Evolutionary conservation across 2,113 vertebrate species (phyloP), one percentile per base, ranked within the genome.

Genomic region (Erythrocercus mccallii): DNA sequence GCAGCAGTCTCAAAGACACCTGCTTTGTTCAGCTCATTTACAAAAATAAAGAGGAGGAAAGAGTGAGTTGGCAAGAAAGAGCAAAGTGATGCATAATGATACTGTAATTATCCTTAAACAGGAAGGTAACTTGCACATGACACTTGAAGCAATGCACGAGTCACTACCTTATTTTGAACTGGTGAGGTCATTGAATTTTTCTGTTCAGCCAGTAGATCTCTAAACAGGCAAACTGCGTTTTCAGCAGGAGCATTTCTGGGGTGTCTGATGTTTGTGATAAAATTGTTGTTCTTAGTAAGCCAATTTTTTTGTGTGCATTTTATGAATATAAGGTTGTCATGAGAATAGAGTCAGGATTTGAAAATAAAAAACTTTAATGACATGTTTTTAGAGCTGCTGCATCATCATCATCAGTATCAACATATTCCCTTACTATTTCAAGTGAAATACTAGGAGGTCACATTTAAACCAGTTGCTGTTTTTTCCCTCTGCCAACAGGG

Each of bases 361-460:
- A 71, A 94, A 78, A 71, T 5, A 45, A 40, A 25, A 20, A 65
- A 42, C 51, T 74, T 25, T 35, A 70, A 51, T 12, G 24, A 45
- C 53, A 3, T 31, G 44, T 44, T 96, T 95, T 68, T 72, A 72
- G 72, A 81, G 65, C 64, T 88, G 68, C 71, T 79, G 80, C 42
- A 40, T 27, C 16, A 28, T 51, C 31, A 42, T 25, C 40, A 73
- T 38, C 48, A 77, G 27, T n/a, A 61, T 31, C 70, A 72, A 37
- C 14, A 6, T 38, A 81, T 60, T 86, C 23, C 42, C 85, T 92
- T 95, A 76, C 65, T 91, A 93, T 78, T 90, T 84, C 90, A 95
- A 54, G n/a, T 65, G 56, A 96, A 97, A 81, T 86, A 88, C n/a
- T 47, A 23, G 71, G 86, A 92, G 73, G 94, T 94, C 93, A 82